Evolutionary conservation across 23 tunicate genomes (phyloP).

Genomic region (Styela clava): DNA sequence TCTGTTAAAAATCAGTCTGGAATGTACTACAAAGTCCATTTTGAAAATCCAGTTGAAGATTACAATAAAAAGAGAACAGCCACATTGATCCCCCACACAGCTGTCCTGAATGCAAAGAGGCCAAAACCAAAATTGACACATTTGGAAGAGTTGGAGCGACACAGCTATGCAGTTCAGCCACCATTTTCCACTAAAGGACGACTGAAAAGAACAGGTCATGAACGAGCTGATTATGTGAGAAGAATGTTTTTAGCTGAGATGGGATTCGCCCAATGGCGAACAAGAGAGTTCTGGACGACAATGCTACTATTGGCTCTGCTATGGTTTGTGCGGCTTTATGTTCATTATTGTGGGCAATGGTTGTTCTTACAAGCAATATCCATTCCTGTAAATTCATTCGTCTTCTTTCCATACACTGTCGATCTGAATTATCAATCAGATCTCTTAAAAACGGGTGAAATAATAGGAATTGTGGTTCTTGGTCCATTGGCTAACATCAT

Average conservation of each 20-base stretch:
- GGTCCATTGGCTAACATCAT: conserved; percentile 85
- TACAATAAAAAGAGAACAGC: conserved; percentile 43
- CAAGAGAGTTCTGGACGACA: conserved; percentile 74
- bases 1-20: conserved; percentile 73
- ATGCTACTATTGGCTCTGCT: conserved; percentile 65
- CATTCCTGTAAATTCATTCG: conserved; percentile 82
- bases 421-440: conserved; percentile 91
- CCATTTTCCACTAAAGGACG: conserved; percentile 62
- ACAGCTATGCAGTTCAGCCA: conserved; percentile 68
- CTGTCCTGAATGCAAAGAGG: conserved; percentile 33
- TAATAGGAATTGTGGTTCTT: conserved; percentile 78
- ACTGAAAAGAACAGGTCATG: conserved; percentile 47
- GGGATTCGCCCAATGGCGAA: conserved; percentile 82
- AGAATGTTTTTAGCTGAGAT: conserved; percentile 90
- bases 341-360: conserved; percentile 98
- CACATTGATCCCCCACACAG: conserved; percentile 62
- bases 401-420: conserved; percentile 89
- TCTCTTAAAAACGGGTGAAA: conserved; percentile 71
- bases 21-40: conserved; percentile 75
- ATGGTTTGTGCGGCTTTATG: conserved; percentile 85
- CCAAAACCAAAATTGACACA: conserved; percentile 49
- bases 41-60: conserved; percentile 72
- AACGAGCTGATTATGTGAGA: conserved; percentile 85
- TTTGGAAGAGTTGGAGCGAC: conserved; percentile 66
- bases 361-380: conserved; percentile 65